Evolutionary conservation across 2,797 vertebrate species (phyloP).

Genomic region (Anniella stebbinsi): DNA sequence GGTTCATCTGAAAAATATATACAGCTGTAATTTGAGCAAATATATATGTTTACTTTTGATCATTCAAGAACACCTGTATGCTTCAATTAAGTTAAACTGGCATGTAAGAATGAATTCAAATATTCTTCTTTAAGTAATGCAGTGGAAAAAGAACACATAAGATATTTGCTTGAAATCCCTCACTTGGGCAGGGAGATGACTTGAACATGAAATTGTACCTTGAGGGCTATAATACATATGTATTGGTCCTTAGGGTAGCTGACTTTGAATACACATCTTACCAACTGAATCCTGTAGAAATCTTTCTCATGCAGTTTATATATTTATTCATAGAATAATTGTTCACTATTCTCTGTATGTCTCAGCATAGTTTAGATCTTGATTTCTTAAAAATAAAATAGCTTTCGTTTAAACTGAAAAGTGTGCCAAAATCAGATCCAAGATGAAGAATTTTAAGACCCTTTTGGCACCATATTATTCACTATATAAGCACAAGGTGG

Average conservation of each 20-base stretch:
- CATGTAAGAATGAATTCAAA: background rate
- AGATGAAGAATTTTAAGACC: background rate
- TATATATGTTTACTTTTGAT: background rate
- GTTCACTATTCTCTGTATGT: background rate
- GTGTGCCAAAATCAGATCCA: background rate
- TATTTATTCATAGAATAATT: background rate
- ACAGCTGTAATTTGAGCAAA: background rate
- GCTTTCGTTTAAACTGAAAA: background rate
- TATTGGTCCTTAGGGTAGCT: background rate
- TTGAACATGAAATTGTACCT: background rate
- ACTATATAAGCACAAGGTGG: constrained; percentile 72
- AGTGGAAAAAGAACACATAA: too few relatives aligned
- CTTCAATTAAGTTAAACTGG: background rate
- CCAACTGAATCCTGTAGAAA: background rate
- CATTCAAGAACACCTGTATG: background rate
- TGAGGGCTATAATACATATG: background rate
- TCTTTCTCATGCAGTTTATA: background rate
- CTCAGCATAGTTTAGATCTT: background rate
- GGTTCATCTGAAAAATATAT: background rate
- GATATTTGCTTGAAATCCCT: background rate
- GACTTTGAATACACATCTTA: background rate
- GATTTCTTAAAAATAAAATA: background rate
- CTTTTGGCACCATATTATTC: constrained; percentile 11
- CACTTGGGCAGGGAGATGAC: background rate
- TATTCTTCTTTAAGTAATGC: background rate